Conservation (phyloP, 1,140 invertebrate species). For the Drosophila funebris region DNA sequence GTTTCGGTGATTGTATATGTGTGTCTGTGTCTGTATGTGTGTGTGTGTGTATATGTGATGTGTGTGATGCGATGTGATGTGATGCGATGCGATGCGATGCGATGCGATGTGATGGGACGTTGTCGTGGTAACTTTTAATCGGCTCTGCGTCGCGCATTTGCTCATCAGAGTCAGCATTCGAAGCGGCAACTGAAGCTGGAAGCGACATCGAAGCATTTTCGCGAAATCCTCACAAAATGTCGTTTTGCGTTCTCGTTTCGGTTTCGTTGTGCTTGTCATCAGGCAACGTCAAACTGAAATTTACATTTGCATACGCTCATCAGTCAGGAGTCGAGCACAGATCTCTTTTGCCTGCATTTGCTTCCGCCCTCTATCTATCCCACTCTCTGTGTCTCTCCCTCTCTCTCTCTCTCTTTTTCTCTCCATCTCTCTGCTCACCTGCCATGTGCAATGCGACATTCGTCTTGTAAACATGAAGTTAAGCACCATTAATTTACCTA, state of each 20-base stretch:
- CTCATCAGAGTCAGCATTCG: slow-evolving; percentile 42
- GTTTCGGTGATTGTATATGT: neutral
- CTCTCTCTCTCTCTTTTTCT: neutral
- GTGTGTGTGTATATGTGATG: no score
- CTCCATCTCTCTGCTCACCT: slow-evolving; percentile 3
- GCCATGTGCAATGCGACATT: slow-evolving; percentile 49
- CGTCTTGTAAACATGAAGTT: slow-evolving; percentile 82
- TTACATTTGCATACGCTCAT: slow-evolving; percentile 76
- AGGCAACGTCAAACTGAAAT: slow-evolving; percentile 53
- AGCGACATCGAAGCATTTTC: slow-evolving; percentile 9
- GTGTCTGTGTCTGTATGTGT: no score
- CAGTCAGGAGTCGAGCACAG: slow-evolving; percentile 50
- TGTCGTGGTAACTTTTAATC: slow-evolving; percentile 79
- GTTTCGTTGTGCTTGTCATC: slow-evolving; percentile 59
- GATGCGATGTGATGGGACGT: slow-evolving; percentile 50
- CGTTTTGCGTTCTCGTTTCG: slow-evolving; percentile 15
- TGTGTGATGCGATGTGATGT: neutral
- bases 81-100: slow-evolving; percentile 17
- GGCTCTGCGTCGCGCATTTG: slow-evolving; percentile 61
- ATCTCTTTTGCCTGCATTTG: slow-evolving; percentile 21
- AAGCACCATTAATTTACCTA: slow-evolving; percentile 78
- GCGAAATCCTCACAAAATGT: slow-evolving; percentile 27
- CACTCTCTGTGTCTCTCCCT: neutral
- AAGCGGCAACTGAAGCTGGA: neutral
- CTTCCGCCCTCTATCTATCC: neutral